Percentiles rank a stretch among this genome's conserved stretches.
Conservation (phyloP, 2,888 invertebrate genomes). For the Drosophila borborema region DNA sequence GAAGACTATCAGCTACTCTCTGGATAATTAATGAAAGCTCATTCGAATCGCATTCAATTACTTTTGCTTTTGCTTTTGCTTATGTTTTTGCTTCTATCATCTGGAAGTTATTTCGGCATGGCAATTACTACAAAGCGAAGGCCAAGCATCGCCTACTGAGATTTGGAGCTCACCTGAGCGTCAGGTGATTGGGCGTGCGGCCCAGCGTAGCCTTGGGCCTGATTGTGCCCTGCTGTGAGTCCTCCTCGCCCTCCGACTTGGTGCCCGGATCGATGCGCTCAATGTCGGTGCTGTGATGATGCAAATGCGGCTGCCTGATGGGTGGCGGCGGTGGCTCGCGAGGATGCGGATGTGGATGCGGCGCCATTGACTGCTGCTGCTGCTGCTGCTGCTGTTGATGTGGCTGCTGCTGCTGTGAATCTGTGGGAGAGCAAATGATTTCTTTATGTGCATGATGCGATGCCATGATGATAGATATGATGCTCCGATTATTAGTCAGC, state of each 20-base stretch:
- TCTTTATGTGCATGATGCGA: constrained; percentile 58
- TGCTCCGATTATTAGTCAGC: constrained; percentile 13
- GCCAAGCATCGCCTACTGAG: constrained; percentile 4
- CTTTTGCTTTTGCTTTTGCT: too few species aligned
- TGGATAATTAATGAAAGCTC: background rate
- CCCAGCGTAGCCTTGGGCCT: constrained; percentile 90
- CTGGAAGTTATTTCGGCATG: constrained; percentile 10
- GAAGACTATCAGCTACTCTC: background rate
- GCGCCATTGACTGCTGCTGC: constrained; percentile 32
- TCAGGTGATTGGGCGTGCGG: constrained; percentile 96
- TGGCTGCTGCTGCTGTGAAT: constrained; percentile 59
- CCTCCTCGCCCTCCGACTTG: constrained; percentile 95
- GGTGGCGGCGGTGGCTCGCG: constrained; percentile 79
- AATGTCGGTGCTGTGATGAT: constrained; percentile 85
- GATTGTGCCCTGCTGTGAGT: constrained; percentile 89
- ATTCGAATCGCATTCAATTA: background rate
- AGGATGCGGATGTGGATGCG: constrained; percentile 73
- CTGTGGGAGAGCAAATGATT: constrained; percentile 82
- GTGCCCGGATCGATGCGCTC: constrained; percentile 90
- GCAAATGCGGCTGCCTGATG: constrained; percentile 84
- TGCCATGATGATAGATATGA: constrained; percentile 18
- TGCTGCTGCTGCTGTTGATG: constrained; percentile 46
- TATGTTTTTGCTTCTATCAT: background rate
- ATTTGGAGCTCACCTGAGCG: constrained; percentile 88
- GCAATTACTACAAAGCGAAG: constrained; percentile 6